These are phyloP conservation scores for Gavia stellata DNA, from an alignment of 2,113 vertebrate genomes.

Conservation along the genomic window DNA sequence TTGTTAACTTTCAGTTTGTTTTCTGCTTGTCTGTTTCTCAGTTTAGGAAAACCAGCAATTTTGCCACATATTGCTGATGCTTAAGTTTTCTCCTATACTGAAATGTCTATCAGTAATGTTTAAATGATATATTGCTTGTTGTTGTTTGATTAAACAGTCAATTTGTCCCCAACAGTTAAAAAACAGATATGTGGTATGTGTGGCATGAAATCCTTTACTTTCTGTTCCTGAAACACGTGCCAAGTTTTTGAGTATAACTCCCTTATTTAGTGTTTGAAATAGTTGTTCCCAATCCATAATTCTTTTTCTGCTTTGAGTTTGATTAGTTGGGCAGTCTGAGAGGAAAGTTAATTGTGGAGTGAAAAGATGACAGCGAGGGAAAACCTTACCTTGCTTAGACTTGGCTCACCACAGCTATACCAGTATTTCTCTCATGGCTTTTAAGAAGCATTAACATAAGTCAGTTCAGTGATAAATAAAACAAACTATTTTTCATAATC, in stretches of 20 bases:
- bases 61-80: background rate
- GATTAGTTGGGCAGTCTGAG: background rate
- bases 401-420: background rate
- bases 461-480: background rate
- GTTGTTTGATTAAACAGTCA: background rate
- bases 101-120: background rate
- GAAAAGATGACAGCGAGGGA: background rate
- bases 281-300: background rate
- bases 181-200: background rate
- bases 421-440: background rate
- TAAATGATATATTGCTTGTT: background rate
- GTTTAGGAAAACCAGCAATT: background rate
- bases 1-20: background rate
- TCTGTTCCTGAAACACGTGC: background rate
- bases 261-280: background rate
- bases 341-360: background rate
- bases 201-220: background rate
- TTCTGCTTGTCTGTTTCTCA: background rate
- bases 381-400: background rate
- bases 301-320: background rate
- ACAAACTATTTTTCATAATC: background rate
- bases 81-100: background rate
- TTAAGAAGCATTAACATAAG: background rate
- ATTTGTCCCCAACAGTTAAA: background rate
- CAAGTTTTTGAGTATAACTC: background rate